Percentiles rank a stretch among this genome's conserved stretches.
These are phyloP conservation scores for Heliothis virescens DNA, from an alignment of 1,140 invertebrate genomes.

Conservation along the genomic window DNA sequence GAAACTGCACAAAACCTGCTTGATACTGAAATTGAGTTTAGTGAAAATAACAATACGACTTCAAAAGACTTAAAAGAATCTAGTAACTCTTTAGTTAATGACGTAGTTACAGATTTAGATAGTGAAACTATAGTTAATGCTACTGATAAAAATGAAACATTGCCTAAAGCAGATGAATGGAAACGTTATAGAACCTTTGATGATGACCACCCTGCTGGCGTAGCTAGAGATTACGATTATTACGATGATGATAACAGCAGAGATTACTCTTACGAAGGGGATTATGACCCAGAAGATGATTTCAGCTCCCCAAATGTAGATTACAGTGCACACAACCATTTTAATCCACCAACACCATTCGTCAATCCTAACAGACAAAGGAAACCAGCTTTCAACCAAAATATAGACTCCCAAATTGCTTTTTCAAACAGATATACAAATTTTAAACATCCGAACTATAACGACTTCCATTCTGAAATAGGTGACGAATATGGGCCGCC, in stretches of 20 bases:
- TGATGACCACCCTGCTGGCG: conserved; percentile 6
- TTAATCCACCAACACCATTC: conserved; percentile 50
- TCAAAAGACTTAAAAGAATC: too few species aligned
- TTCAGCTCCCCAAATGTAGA: conserved; percentile 61
- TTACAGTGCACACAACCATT: conserved; percentile 51
- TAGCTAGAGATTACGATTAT: conserved; percentile 40
- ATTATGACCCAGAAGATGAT: conserved; percentile 39
- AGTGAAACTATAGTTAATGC: background rate
- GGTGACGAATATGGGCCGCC: conserved; percentile 17
- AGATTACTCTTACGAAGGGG: conserved; percentile 27
- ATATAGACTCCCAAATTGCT: background rate
- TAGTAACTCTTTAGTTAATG: too few species aligned
- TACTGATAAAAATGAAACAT: conserved; percentile 28
- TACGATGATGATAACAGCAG: conserved; percentile 28
- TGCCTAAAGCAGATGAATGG: conserved; percentile 49
- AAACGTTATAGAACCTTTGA: conserved; percentile 21
- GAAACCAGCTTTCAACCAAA: background rate
- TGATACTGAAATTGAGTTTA: conserved; percentile 25
- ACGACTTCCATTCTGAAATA: conserved; percentile 26
- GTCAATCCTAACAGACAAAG: conserved; percentile 22
- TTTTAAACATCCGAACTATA: conserved; percentile 24
- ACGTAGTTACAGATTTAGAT: too few species aligned
- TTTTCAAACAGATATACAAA: conserved; percentile 27
- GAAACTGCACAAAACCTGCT: conserved; percentile 23
- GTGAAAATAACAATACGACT: conserved; percentile 24